phyloP scores from a whole-genome alignment of 2,797 vertebrate species.

The Argya squamiceps region DNA sequence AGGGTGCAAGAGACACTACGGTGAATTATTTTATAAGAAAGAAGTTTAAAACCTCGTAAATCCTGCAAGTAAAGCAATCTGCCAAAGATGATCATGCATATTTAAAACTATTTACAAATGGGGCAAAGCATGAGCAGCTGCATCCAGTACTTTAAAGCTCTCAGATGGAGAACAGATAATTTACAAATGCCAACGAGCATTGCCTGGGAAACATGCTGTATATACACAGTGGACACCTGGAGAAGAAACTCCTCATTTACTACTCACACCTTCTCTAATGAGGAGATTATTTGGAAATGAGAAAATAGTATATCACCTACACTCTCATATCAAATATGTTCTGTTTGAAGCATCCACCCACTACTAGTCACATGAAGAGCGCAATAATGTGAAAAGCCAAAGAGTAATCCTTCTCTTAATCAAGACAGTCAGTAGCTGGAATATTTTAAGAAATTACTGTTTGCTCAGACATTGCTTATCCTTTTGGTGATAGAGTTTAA shows the following conservation, averaged over 20 bases:
- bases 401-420: not conserved
- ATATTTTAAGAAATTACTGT: not conserved
- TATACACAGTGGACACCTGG: not conserved
- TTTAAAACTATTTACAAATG: slow-evolving; percentile 61
- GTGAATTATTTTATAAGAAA: not conserved
- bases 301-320: slow-evolving; percentile 39
- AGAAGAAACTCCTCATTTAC: slow-evolving; percentile 49
- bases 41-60: not conserved
- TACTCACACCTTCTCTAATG: slow-evolving; percentile 5
- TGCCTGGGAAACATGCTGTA: not conserved
- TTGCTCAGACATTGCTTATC: not conserved
- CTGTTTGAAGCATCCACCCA: slow-evolving; percentile 19
- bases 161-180: slow-evolving; percentile 27
- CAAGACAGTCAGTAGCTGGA: not conserved
- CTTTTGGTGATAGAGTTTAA: not conserved
- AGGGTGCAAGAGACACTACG: not conserved
- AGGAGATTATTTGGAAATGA: slow-evolving; percentile 36
- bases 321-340: slow-evolving; percentile 3
- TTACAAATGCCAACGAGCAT: slow-evolving; percentile 11
- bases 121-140: slow-evolving; percentile 29
- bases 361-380: not conserved
- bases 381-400: not conserved
- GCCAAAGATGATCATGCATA: slow-evolving; percentile 25
- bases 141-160: slow-evolving; percentile 33
- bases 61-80: slow-evolving; percentile 23